These are phyloP conservation scores for Luperina nickerlii DNA, from an alignment of 2,888 invertebrate genomes.

Conservation along the genomic window DNA sequence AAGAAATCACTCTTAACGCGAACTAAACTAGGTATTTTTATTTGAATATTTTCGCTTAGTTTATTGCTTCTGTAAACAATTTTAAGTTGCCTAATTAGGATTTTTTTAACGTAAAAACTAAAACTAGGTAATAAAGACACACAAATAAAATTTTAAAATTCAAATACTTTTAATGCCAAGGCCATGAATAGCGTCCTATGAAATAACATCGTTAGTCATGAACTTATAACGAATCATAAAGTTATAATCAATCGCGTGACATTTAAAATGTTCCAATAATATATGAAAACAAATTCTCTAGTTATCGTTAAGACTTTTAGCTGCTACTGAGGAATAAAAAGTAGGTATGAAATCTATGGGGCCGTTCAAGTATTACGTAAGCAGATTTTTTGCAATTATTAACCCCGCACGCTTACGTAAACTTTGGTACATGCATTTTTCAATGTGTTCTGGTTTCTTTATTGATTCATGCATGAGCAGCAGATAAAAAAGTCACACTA, in stretches of 20 bases:
- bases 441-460: too few relatives aligned
- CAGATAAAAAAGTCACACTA: too few relatives aligned
- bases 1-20: neutral
- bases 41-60: neutral
- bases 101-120: conserved; percentile 8
- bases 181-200: conserved; percentile 29
- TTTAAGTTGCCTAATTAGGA: conserved; percentile 21
- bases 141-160: conserved; percentile 35
- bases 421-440: too few relatives aligned
- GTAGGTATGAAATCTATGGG: too few relatives aligned
- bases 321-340: too few relatives aligned
- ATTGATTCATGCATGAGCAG: too few relatives aligned
- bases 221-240: conserved; percentile 34
- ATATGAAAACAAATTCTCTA: conserved; percentile 3
- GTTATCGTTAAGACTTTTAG: too few relatives aligned
- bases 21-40: neutral
- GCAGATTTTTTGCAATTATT: too few relatives aligned
- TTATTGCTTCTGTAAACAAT: conserved; percentile 8
- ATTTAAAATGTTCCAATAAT: conserved; percentile 8
- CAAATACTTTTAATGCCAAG: conserved; percentile 40
- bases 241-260: conserved; percentile 46
- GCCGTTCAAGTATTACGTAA: too few relatives aligned
- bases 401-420: too few relatives aligned
- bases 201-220: conserved; percentile 44
- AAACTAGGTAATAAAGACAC: conserved; percentile 35